A percentile compares a stretch with the other conserved stretches of the same genome.
Evolutionary conservation across 2,113 vertebrate species (phyloP).

Genomic region (Malurus alboscapulatus): DNA sequence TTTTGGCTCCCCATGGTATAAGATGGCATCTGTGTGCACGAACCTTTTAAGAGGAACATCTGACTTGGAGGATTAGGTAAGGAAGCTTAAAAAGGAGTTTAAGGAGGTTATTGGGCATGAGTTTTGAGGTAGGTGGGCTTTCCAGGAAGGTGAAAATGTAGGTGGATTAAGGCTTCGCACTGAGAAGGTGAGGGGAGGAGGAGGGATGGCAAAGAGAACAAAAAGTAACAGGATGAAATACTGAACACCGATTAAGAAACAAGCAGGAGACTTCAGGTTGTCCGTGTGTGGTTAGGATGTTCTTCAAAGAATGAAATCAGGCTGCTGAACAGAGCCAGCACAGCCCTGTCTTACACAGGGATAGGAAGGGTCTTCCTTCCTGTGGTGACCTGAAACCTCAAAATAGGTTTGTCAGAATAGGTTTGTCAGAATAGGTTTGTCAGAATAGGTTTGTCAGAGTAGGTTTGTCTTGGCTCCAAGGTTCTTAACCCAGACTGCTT

Average conservation of each 20-base stretch:
- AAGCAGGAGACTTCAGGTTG: neutral
- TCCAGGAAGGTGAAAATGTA: neutral
- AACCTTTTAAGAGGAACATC: neutral
- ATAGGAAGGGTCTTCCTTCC: neutral
- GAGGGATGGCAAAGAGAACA: neutral
- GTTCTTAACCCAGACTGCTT: neutral
- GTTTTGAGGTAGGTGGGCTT: neutral
- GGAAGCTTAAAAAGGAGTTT: neutral
- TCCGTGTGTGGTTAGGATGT: neutral
- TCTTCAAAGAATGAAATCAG: neutral
- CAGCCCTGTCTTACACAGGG: neutral
- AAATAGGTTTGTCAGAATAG: neutral
- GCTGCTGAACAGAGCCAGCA: neutral
- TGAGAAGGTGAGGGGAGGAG: neutral
- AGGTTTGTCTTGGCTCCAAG: neutral
- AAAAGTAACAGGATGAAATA: neutral
- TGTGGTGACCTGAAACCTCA: neutral
- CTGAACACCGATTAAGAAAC: neutral
- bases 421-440: neutral
- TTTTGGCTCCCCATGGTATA: neutral
- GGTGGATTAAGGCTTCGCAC: neutral
- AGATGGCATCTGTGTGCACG: accelerated
- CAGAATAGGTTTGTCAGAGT: too few relatives aligned
- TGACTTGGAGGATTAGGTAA: neutral
- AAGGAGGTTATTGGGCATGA: neutral